Percentiles rank a stretch among this genome's conserved stretches.
Conservation (phyloP, 2,888 invertebrate species). For the Netelia melanura region DNA sequence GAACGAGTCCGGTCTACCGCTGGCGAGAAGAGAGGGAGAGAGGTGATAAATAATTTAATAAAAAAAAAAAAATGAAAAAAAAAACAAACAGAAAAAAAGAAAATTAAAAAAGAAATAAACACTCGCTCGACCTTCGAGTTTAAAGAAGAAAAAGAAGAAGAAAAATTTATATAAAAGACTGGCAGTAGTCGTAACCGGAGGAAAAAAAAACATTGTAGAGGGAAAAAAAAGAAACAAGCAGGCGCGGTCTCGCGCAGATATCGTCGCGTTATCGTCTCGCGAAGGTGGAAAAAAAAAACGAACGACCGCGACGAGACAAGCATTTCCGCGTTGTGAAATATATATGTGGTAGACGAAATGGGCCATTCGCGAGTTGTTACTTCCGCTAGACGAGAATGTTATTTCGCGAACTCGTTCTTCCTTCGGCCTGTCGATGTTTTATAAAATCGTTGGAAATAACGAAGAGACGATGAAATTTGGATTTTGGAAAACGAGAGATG, state of each 20-base stretch:
- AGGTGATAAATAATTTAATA: conserved; percentile 8
- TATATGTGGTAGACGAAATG: not conserved
- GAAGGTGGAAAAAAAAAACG: not conserved
- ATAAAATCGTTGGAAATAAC: no score
- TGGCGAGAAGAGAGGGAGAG: not conserved
- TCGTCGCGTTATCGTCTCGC: conserved; percentile 27
- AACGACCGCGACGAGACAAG: not conserved
- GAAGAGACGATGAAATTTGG: no score
- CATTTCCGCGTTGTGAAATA: conserved; percentile 25
- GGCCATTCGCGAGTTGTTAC: not conserved
- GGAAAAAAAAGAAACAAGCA: conserved; percentile 3
- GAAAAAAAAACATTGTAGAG: conserved; percentile 6
- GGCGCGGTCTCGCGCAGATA: not conserved
- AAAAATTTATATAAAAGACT: not conserved
- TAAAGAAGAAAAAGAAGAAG: not conserved
- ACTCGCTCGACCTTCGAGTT: no score
- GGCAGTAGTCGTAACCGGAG: not conserved
- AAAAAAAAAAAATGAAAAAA: conserved; percentile 19
- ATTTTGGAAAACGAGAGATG: no score
- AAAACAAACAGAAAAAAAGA: not conserved
- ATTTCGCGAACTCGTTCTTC: not conserved
- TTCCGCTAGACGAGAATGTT: not conserved
- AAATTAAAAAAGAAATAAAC: not conserved
- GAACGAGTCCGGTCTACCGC: conserved; percentile 19
- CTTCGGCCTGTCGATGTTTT: no score